Conservation (phyloP, 2,888 invertebrate genomes). For the Tetanocera ferruginea region DNA sequence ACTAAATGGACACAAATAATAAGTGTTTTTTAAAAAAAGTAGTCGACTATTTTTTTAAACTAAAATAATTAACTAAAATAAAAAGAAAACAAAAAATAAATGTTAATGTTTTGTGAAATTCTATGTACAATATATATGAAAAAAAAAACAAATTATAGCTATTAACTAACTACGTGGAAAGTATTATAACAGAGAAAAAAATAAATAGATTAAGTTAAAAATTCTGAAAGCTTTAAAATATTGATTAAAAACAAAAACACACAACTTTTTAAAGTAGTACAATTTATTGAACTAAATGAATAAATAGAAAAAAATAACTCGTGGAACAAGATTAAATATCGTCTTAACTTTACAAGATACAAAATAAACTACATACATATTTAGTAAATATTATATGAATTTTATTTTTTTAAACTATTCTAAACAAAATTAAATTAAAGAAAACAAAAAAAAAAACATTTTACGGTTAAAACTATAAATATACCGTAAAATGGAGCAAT, state of each 20-base stretch:
- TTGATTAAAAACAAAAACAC: not conserved
- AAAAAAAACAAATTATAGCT: too few species aligned
- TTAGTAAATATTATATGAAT: conserved; percentile 6
- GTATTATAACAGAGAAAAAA: not conserved
- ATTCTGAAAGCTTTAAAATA: conserved; percentile 30
- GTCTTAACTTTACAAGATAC: conserved; percentile 30
- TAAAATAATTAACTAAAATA: not conserved
- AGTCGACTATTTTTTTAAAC: not conserved
- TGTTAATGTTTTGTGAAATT: not conserved
- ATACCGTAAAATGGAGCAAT: conserved; percentile 42
- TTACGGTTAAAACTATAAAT: conserved; percentile 9
- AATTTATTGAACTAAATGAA: not conserved
- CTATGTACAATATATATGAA: not conserved
- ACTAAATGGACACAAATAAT: conserved; percentile 23
- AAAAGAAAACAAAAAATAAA: not conserved
- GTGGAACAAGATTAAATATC: conserved; percentile 36
- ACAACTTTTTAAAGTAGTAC: not conserved
- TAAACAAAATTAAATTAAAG: conserved; percentile 15
- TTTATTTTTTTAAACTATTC: conserved; percentile 29
- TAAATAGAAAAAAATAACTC: not conserved
- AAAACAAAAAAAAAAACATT: conserved; percentile 16
- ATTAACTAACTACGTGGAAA: too few species aligned
- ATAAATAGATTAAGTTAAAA: not conserved
- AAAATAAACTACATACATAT: not conserved
- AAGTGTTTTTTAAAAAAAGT: not conserved